Conservation (phyloP, 2,797 vertebrate species). For the Huso huso region DNA sequence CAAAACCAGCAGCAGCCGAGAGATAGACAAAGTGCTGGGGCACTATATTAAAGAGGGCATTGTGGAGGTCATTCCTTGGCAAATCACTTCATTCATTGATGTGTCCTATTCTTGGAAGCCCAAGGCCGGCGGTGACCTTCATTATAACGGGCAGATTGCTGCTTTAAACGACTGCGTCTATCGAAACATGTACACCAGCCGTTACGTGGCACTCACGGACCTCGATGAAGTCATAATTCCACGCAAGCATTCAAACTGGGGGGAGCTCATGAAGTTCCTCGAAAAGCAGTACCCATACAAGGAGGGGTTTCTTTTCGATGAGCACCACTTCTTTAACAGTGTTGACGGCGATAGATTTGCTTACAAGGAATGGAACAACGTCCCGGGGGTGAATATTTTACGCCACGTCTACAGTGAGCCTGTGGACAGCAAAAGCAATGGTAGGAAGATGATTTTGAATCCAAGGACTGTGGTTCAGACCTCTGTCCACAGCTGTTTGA, state of each 20-base stretch:
- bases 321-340: too few relatives aligned
- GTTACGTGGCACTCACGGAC: conserved; percentile 45
- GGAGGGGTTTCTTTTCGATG: too few relatives aligned
- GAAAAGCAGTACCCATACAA: conserved; percentile 18
- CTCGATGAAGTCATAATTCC: conserved; percentile 54
- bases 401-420: too few relatives aligned
- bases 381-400: too few relatives aligned
- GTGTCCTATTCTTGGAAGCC: conserved; percentile 35
- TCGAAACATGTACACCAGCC: conserved; percentile 44
- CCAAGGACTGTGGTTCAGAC: too few relatives aligned
- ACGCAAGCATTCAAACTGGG: conserved; percentile 30
- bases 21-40: conserved; percentile 32
- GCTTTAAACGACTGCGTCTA: conserved; percentile 55
- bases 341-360: too few relatives aligned
- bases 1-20: conserved; percentile 41
- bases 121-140: conserved; percentile 31
- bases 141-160: conserved; percentile 47
- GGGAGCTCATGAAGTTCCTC: conserved; percentile 35
- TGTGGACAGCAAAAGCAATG: too few relatives aligned
- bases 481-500: too few relatives aligned
- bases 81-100: conserved; percentile 30
- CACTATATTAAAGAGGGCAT: conserved; percentile 38
- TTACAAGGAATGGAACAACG: too few relatives aligned
- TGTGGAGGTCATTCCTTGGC: conserved; percentile 47
- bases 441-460: too few relatives aligned